Conservation (phyloP, 2,888 invertebrate genomes). For the Ferrisia virgata region DNA sequence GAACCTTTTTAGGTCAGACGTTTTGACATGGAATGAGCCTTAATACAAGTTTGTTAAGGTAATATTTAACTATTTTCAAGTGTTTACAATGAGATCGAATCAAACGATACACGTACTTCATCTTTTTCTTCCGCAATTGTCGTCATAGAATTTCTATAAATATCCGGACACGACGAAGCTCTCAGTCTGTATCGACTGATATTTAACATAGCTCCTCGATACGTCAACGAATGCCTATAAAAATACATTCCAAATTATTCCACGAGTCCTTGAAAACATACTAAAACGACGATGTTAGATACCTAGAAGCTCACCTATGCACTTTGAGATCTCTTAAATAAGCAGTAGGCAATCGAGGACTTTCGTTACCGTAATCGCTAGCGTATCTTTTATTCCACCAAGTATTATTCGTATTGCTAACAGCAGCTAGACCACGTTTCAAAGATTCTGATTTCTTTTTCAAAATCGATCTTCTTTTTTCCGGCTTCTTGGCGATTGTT, state of each 20-base stretch:
- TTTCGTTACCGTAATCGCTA: conserved; percentile 45
- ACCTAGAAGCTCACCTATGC: conserved; percentile 55
- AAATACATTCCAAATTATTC: not conserved
- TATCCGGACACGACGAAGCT: conserved; percentile 87
- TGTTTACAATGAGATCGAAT: not conserved
- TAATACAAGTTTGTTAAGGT: too few species aligned
- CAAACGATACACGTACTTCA: conserved; percentile 48
- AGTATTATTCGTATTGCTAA: conserved; percentile 38
- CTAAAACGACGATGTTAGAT: not conserved
- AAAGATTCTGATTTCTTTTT: conserved; percentile 44
- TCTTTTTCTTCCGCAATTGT: conserved; percentile 78
- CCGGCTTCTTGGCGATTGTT: not conserved
- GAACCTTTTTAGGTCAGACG: too few species aligned
- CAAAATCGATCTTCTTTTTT: conserved; percentile 40
- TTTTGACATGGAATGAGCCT: too few species aligned
- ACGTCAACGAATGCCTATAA: conserved; percentile 71
- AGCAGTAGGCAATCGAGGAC: conserved; percentile 58
- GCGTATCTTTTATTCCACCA: conserved; percentile 48
- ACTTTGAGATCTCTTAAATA: conserved; percentile 71
- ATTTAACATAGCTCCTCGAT: conserved; percentile 81
- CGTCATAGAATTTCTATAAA: conserved; percentile 80
- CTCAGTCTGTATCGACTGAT: conserved; percentile 74
- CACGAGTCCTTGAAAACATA: not conserved
- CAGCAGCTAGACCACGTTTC: conserved; percentile 39
- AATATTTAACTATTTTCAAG: too few species aligned